Percentiles rank a stretch among this genome's conserved stretches.
These are phyloP conservation scores for Pogonus chalceus DNA, from an alignment of 1,140 invertebrate genomes.

Conservation along the genomic window DNA sequence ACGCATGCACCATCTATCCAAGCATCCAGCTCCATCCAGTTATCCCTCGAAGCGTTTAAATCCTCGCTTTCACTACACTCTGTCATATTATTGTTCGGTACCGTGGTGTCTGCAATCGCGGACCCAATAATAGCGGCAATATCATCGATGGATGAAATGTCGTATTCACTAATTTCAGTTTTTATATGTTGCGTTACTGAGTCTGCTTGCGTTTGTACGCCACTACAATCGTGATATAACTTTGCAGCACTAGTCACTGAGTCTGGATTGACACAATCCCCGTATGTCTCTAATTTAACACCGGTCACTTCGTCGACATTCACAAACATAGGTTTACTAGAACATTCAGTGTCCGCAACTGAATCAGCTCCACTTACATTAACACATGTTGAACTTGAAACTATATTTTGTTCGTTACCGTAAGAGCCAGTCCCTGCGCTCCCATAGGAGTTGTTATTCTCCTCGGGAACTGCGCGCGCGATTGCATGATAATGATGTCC, in stretches of 20 bases:
- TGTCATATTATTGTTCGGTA: slow-evolving; percentile 46
- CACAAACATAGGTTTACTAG: slow-evolving; percentile 46
- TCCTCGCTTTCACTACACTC: slow-evolving; percentile 46
- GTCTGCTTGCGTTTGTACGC: slow-evolving; percentile 33
- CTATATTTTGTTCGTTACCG: slow-evolving; percentile 48
- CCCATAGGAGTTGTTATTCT: slow-evolving; percentile 48
- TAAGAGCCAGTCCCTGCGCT: slow-evolving; percentile 31
- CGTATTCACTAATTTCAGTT: slow-evolving; percentile 46
- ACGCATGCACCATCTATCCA: slow-evolving; percentile 70
- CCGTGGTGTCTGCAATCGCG: slow-evolving; percentile 80
- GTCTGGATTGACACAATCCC: slow-evolving; percentile 36
- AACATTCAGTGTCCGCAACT: slow-evolving; percentile 44
- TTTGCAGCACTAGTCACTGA: slow-evolving; percentile 35
- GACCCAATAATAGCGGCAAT: slow-evolving; percentile 80
- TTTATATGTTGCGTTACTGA: slow-evolving; percentile 36
- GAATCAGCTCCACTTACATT: slow-evolving; percentile 27
- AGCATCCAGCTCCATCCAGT: slow-evolving; percentile 72
- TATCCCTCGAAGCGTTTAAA: slow-evolving; percentile 55
- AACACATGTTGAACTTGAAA: slow-evolving; percentile 52
- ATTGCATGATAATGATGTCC: slow-evolving; percentile 80
- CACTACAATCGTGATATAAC: slow-evolving; percentile 37
- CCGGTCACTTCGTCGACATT: slow-evolving; percentile 38
- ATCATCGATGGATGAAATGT: slow-evolving; percentile 68
- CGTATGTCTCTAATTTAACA: slow-evolving; percentile 29
- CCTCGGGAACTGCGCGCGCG: slow-evolving; percentile 53